Conservation (phyloP, 2,888 invertebrate genomes). For the Drosophila trichaetosa region DNA sequence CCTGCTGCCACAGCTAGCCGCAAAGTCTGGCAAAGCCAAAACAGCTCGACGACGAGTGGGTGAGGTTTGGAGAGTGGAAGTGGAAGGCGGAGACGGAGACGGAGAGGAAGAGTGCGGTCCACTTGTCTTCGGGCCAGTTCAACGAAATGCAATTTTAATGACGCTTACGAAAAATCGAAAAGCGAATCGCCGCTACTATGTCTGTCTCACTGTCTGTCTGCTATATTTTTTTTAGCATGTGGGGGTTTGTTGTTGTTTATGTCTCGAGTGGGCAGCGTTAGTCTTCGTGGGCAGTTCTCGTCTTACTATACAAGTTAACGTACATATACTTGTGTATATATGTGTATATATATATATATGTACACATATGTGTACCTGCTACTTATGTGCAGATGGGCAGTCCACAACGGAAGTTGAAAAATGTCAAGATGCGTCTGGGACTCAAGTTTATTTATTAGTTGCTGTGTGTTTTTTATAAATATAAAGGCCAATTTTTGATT, state of each 20-base stretch:
- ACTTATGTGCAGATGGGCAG: conserved; percentile 49
- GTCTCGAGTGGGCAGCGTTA: conserved; percentile 58
- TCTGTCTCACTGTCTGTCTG: conserved; percentile 1
- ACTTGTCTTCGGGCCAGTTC: conserved; percentile 53
- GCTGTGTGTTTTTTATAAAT: conserved; percentile 20
- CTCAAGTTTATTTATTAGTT: conserved; percentile 62
- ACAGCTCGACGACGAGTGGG: conserved; percentile 8
- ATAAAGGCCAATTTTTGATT: conserved; percentile 23
- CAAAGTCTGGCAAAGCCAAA: conserved; percentile 65
- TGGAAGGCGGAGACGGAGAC: not conserved
- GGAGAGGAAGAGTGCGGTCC: not conserved
- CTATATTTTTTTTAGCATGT: conserved; percentile 19
- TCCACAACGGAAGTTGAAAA: conserved; percentile 52
- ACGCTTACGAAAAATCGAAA: conserved; percentile 63
- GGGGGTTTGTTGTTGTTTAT: conserved; percentile 62
- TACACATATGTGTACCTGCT: conserved; percentile 8
- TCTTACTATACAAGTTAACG: conserved; percentile 42
- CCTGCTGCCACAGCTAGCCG: conserved; percentile 48
- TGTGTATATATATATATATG: not conserved
- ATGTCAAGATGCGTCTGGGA: conserved; percentile 53
- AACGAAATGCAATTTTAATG: conserved; percentile 76
- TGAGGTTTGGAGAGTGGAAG: not conserved
- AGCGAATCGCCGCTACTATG: conserved; percentile 52
- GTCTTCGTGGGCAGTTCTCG: conserved; percentile 66
- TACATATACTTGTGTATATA: conserved; percentile 3